Evolutionary conservation across 1,140 invertebrate species (phyloP).

Genomic region (Habropoda laboriosa): DNA sequence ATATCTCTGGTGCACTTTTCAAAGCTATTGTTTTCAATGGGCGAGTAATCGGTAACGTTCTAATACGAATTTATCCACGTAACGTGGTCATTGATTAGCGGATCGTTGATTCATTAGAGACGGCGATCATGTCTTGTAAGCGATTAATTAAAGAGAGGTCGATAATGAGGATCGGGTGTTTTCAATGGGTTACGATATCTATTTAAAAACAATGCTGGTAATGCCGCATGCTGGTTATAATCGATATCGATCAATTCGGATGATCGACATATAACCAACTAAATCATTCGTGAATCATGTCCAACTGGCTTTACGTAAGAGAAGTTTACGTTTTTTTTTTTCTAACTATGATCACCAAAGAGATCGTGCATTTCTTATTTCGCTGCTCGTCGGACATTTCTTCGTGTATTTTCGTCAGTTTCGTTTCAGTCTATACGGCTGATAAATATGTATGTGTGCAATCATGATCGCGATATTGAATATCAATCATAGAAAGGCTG

Average conservation of each 20-base stretch:
- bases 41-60: background rate
- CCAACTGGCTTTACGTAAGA: slow-evolving; percentile 44
- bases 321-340: slow-evolving; percentile 12
- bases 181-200: slow-evolving; percentile 26
- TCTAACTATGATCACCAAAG: background rate
- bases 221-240: slow-evolving; percentile 4
- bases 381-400: background rate
- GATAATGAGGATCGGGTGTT: slow-evolving; percentile 8
- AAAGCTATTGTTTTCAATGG: background rate
- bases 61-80: background rate
- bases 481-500: too few species aligned
- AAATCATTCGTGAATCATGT: slow-evolving; percentile 50
- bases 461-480: too few species aligned
- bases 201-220: slow-evolving; percentile 14
- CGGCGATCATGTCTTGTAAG: background rate
- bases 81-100: slow-evolving; percentile 12
- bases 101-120: slow-evolving; percentile 1
- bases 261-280: slow-evolving; percentile 25
- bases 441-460: too few species aligned
- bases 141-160: slow-evolving; percentile 51
- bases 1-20: background rate
- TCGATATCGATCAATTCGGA: slow-evolving; percentile 31
- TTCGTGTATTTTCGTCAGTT: background rate
- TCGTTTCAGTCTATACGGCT: too few species aligned
- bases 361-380: background rate